Base-by-base conservation (phyloP, 1,140 invertebrate genomes). In the Scaptomyza hsui region DNA sequence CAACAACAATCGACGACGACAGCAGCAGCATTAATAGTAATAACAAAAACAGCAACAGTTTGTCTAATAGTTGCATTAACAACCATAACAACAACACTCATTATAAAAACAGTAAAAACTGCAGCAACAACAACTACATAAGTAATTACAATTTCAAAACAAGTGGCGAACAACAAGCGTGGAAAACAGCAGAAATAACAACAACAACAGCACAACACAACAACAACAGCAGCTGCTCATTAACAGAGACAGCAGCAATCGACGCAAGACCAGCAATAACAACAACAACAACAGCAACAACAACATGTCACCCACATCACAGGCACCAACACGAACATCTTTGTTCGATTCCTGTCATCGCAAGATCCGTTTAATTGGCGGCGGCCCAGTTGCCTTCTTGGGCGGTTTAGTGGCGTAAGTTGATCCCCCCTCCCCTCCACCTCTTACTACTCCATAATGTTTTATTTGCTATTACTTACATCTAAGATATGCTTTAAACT, bases 361-460 rank as follows among this genome's bases (percentile, higher is more conserved):
- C 90, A 95, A 95, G 92, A 95, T 95, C 73, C 93, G 94, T 62
- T 92, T 94, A 75, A 93, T 94, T 72, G 93, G 93, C 70, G 93
- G 93, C 47, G 93, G 93, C 48, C 93, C 93, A 21, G 93, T 94
- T 72, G 93, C 93, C 72, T 94, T 94, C 90, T 92, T 95, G 70
- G 94, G 94, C 79, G 94, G 94, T 71, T 92, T 95, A 79, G 94
- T 95, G 81, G 94, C 94, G 94, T 95, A 93, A 95, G 94, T 95
- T 62, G 60, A 57, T 15, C 51, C 51, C 13, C 16, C 15, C 59
- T 44, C 0, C 7, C 21, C 35, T 21, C 42, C 15, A 7, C n/a
- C 15, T n/a, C n/a, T n/a, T n/a, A n/a, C n/a, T n/a, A n/a, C n/a
- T n/a, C n/a, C n/a, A n/a, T n/a, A n/a, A n/a, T n/a, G n/a, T n/a